Evolutionary conservation across 2,888 invertebrate species (phyloP), one percentile per base, ranked within the genome.

Genomic region (Allophyes oxyacanthae): DNA sequence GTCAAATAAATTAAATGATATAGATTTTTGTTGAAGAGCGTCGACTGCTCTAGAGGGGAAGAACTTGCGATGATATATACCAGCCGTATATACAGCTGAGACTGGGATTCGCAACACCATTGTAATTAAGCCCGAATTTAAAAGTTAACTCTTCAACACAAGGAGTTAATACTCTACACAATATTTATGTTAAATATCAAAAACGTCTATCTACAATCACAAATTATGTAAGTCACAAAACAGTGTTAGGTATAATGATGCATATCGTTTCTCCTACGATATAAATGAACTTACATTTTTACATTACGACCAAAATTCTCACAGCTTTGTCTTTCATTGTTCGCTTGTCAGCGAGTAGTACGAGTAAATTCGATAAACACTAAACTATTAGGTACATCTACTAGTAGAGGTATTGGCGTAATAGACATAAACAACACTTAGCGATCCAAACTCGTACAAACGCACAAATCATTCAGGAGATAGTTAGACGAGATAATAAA

Each of bases 281-380:
- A 86, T 81, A 87, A 90, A 90, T 87, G 87, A 89, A 89, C 89
- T 91, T 89, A 92, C 87, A 74, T 88, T 90, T 90, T 89, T 92
- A 92, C 90, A 92, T 87, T 92, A 92, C 80, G 91, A 89, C 86
- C 87, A 89, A 89, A 91, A 91, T 91, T 94, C 94, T 94, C 94
- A 94, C 94, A 93, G 91, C 90, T 94, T 93, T 94, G 94, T 94
- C 94, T 94, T 94, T 94, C 94, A 92, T 94, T 90, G 89, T 88
- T 92, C 92, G 92, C 93, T 86, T 85, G 75, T 73, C 74, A 88
- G 91, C 92, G 92, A 91, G 83, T 87, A 89, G 85, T 89, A 90
- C 81, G 89, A 90, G 88, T 91, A 91, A 92, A 92, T 92, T 92
- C 91, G 90, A 90, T 89, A 89, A 84, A 90, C 65, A 89, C 88